Percentiles rank a stretch among this genome's conserved stretches.
Conservation (phyloP, 2,888 invertebrate species). For the Cantharis rufa region DNA sequence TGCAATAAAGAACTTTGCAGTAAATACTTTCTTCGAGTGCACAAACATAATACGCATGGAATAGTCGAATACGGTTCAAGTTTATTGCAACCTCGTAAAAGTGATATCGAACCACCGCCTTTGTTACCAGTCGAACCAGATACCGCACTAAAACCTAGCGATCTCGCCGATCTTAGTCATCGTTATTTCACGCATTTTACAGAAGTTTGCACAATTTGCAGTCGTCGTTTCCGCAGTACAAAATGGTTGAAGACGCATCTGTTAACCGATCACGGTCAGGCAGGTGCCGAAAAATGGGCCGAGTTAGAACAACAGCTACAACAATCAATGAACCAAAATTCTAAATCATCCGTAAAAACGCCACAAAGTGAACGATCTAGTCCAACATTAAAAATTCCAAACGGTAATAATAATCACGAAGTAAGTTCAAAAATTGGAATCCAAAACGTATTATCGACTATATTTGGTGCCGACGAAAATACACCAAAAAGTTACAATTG, state of each 20-base stretch:
- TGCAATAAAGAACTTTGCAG: conserved; percentile 98
- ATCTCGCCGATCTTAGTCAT: conserved; percentile 63
- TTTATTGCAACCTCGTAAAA: conserved; percentile 54
- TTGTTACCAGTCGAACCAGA: conserved; percentile 50
- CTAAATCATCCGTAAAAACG: conserved; percentile 39
- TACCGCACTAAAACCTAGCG: conserved; percentile 59
- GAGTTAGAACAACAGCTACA: conserved; percentile 60
- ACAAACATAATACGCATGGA: conserved; percentile 97
- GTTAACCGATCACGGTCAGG: conserved; percentile 81
- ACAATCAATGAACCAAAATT: conserved; percentile 47
- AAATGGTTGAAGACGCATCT: conserved; percentile 89
- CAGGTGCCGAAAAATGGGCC: conserved; percentile 66
- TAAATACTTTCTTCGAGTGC: conserved; percentile 95
- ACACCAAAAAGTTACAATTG: conserved; percentile 82
- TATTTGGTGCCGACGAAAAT: conserved; percentile 60
- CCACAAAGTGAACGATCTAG: conserved; percentile 46
- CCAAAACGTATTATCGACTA: conserved; percentile 59
- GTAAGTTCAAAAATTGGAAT: conserved; percentile 51
- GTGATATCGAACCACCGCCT: conserved; percentile 52
- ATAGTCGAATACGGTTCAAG: conserved; percentile 80
- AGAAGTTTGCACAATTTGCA: conserved; percentile 84
- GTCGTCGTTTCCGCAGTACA: conserved; percentile 82
- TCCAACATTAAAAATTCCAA: conserved; percentile 65
- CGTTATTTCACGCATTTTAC: conserved; percentile 70
- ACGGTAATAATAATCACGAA: conserved; percentile 51